phyloP scores from a whole-genome alignment of 2,888 invertebrate species.

The Pollenia amentaria region DNA sequence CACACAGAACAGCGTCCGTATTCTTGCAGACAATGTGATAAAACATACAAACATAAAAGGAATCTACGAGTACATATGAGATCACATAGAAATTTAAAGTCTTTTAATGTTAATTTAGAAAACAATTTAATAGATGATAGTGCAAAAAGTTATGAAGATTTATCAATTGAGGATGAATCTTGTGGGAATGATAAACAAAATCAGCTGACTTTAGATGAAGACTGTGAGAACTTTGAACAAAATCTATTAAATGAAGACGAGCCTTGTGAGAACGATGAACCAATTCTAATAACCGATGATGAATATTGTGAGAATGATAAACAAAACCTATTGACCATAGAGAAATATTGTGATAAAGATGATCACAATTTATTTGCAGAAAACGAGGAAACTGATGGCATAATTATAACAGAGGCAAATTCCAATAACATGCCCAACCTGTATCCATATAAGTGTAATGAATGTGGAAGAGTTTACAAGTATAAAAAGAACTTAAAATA shows the following conservation, averaged over 20 bases:
- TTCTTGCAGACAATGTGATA: conserved; percentile 33
- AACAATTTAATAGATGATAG: not conserved
- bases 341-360: conserved; percentile 4
- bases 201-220: too few species aligned
- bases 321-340: conserved; percentile 5
- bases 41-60: conserved; percentile 57
- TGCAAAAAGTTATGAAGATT: not conserved
- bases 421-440: not conserved
- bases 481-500: not conserved
- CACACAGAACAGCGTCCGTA: conserved; percentile 46
- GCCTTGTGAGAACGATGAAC: conserved; percentile 6
- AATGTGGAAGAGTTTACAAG: conserved; percentile 25
- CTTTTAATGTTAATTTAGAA: not conserved
- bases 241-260: not conserved
- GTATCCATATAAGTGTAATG: conserved; percentile 33
- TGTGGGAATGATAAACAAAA: not conserved
- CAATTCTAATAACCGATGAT: not conserved
- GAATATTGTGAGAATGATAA: conserved; percentile 15
- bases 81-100: conserved; percentile 15
- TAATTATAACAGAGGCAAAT: not conserved
- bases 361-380: not conserved
- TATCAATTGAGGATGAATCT: not conserved
- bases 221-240: not conserved
- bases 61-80: conserved; percentile 52
- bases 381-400: not conserved